Evolutionary conservation across 2,888 invertebrate species (phyloP), one percentile per base, ranked within the genome.

Genomic region (Andrena dorsata): DNA sequence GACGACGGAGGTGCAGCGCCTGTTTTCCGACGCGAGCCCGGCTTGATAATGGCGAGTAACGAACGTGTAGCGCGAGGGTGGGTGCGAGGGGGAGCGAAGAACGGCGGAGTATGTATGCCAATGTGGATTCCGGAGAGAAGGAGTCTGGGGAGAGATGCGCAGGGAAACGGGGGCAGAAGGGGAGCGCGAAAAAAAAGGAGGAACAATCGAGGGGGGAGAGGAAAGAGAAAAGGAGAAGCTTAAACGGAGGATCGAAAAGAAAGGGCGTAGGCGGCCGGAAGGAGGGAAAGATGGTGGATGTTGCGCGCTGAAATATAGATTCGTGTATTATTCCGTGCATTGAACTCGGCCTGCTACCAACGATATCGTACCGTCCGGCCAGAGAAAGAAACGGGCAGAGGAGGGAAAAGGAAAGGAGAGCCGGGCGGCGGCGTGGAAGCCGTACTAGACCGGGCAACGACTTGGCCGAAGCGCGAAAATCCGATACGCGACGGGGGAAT

Each of bases 21-120:
- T 73, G 79, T 79, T 83, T 81, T 79, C 80, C 76, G 68, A 82
- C 68, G 78, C 16, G 76, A 84, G 63, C 71, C 61, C 73, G 20
- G 65, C 74, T 76, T 78, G 84, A 71, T 78, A 70, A 81, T 70
- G 69, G 63, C 35, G 75, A 78, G 69, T 51, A 80, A 77, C 73
- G 69, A 72, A 68, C 60, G 69, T 47, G 53, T 49, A 72, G 69
- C 10, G 30, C 30, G 60, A 63, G 49, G 80, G 56, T 58, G 56
- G 32, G 10, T 58, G 60, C 32, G 32, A 20, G 47, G 35, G 23
- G 28, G 58, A 71, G 51, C 53, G 70, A 65, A 65, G 51, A 60
- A 53, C 41, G 26, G 58, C n/a, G 51, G 60, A 77, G 65, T 30
- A 77, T 66, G 61, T 79, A 60, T 79, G 60, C 68, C 68, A 80